Evolutionary conservation across 2,113 vertebrate species (phyloP).

Genomic region (Marcusenius ussheri): DNA sequence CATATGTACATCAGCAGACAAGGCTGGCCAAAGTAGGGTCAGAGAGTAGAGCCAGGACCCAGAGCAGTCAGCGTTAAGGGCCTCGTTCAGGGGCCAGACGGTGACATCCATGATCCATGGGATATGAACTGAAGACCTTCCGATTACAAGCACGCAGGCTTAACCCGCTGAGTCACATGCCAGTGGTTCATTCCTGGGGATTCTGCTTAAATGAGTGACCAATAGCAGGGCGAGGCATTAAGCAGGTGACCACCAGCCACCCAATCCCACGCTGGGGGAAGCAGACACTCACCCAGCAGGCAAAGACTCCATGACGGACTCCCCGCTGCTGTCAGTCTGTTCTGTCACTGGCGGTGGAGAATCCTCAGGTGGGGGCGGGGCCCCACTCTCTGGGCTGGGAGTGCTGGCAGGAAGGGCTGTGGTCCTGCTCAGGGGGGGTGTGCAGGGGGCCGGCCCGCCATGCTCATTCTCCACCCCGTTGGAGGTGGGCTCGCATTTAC

Average conservation of each 20-base stretch:
- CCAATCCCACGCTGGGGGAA: neutral
- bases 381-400: conserved; percentile 37
- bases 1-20: neutral
- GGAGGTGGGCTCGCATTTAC: conserved; percentile 60
- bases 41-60: neutral
- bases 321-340: conserved; percentile 42
- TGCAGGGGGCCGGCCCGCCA: conserved; percentile 36
- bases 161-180: neutral
- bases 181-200: neutral
- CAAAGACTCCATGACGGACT: conserved; percentile 63
- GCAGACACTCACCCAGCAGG: conserved; percentile 72
- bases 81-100: neutral
- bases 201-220: neutral
- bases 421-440: conserved; percentile 34
- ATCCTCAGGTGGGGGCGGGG: conserved; percentile 35
- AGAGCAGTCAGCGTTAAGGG: neutral
- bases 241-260: neutral
- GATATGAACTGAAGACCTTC: neutral
- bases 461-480: conserved; percentile 53
- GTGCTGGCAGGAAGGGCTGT: conserved; percentile 33
- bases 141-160: neutral
- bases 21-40: neutral
- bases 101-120: neutral
- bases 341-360: conserved; percentile 36
- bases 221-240: neutral